Conservation (phyloP, 1,140 invertebrate species). For the Dreissena polymorpha region DNA sequence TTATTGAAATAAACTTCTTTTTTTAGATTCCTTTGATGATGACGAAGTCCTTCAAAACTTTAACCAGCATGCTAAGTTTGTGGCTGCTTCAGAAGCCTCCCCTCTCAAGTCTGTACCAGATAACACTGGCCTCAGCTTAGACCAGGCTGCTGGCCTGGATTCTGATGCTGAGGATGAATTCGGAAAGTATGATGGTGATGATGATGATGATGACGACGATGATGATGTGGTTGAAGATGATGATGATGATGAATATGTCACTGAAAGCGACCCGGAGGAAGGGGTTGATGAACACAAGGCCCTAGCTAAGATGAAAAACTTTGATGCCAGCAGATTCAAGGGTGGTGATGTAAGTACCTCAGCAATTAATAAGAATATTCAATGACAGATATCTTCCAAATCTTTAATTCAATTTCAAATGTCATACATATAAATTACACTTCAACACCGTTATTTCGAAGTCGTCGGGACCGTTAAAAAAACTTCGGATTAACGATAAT, state of each 20-base stretch:
- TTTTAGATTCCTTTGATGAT: slow-evolving; percentile 39
- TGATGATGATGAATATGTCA: slow-evolving; percentile 52
- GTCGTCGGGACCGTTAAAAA: too few relatives aligned
- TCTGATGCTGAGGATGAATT: too few relatives aligned
- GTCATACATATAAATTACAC: neutral
- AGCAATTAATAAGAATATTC: neutral
- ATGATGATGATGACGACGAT: slow-evolving; percentile 24
- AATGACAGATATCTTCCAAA: neutral
- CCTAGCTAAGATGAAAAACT: neutral
- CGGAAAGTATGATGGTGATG: neutral
- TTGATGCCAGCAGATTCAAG: neutral
- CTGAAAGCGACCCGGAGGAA: slow-evolving; percentile 42
- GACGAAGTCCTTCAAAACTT: slow-evolving; percentile 34
- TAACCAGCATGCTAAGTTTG: slow-evolving; percentile 31
- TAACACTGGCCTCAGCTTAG: neutral
- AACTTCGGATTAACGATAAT: too few relatives aligned
- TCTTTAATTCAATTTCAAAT: neutral
- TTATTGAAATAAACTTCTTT: neutral
- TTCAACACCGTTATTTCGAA: neutral
- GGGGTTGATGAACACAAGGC: slow-evolving; percentile 5
- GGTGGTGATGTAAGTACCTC: neutral
- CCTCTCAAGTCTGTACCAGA: neutral
- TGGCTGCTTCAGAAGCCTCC: neutral
- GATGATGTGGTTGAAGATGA: slow-evolving; percentile 33
- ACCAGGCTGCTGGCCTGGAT: too few relatives aligned